phyloP scores from a whole-genome alignment of 2,888 invertebrate genomes.

The Cremastinae sp. region DNA sequence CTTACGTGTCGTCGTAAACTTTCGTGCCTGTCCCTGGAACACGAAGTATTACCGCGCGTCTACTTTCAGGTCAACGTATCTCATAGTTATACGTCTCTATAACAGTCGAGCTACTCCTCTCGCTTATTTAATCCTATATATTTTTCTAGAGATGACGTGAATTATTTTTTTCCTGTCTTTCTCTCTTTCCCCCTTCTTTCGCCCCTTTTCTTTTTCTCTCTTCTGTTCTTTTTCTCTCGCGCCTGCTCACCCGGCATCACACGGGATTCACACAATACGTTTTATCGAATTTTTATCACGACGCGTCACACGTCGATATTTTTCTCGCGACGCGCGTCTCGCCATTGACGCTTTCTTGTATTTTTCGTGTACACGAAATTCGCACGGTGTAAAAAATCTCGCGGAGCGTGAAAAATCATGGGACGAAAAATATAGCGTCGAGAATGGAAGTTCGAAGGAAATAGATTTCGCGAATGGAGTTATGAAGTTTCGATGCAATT shows the following conservation, averaged over 20 bases:
- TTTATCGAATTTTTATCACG: no score
- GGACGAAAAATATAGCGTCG: not conserved
- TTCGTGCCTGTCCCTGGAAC: conserved; percentile 37
- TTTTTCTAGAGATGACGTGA: not conserved
- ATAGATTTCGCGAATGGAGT: not conserved
- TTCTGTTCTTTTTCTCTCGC: not conserved
- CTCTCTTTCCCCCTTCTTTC: not conserved
- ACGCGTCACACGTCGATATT: no score
- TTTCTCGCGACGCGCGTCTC: no score
- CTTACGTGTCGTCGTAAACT: conserved; percentile 57
- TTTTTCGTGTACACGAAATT: no score
- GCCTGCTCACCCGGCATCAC: no score
- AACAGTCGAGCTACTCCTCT: not conserved
- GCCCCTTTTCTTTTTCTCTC: no score
- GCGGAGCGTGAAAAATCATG: not conserved
- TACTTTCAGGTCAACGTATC: conserved; percentile 32
- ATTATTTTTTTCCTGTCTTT: not conserved
- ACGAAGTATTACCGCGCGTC: conserved; percentile 42
- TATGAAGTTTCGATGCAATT: not conserved
- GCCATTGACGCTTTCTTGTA: no score
- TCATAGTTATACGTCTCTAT: conserved; percentile 1
- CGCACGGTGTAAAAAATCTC: no score
- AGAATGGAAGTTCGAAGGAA: not conserved
- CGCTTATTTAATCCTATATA: conserved; percentile 12
- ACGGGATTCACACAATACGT: no score